Base-by-base conservation (phyloP, 1,140 invertebrate species). In the Microplitis mediator region DNA sequence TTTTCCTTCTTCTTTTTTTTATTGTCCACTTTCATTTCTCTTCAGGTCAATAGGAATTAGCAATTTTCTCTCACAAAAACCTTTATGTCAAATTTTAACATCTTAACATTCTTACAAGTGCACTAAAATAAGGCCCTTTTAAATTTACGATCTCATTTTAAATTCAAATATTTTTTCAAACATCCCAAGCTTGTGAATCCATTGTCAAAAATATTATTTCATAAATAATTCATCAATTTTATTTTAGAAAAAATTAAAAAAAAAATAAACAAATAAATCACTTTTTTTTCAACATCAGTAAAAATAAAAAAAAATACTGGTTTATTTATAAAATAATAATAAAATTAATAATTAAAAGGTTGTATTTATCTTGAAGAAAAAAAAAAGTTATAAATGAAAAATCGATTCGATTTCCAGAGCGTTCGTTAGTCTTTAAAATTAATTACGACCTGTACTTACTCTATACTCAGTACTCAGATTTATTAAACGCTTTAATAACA, bases 381-480 rank as follows among this genome's bases (percentile, higher is more conserved):
- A 35, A 61, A 8, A 32, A 31, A 34, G n/a, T n/a, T n/a, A 34
- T n/a, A 31, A 39, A 34, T 67, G 65, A 67, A 67, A 32, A 67
- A 67, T 67, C 6, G 65, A 34, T 67, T 54, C 16, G 32, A 67
- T 67, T 67, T 39, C 63, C 65, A 50, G 50, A 52, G n/a, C 62
- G 62, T 67, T 67, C 65, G 50, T 67, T 67, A 67, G 65, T 67
- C 52, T 31, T 11, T 50, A 54, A 2, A 67, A 67, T 67, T 67
- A 67, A 67, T 67, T 54, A 23, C 63, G 14, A 62, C 36, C 60
- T 36, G 23, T 23, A 23, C 23, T 23, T 23, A 11, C 39, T 64
- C 34, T 8, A 34, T 13, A 62, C 60, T 62, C 35, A 62, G n/a
- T 35, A 45, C 14, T 36, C 14, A 6, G 36, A 23, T 65, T 65